A percentile compares a stretch with the other conserved stretches of the same genome.
phyloP scores from a whole-genome alignment of 2,797 vertebrate genomes.

The Limnodromus scolopaceus region DNA sequence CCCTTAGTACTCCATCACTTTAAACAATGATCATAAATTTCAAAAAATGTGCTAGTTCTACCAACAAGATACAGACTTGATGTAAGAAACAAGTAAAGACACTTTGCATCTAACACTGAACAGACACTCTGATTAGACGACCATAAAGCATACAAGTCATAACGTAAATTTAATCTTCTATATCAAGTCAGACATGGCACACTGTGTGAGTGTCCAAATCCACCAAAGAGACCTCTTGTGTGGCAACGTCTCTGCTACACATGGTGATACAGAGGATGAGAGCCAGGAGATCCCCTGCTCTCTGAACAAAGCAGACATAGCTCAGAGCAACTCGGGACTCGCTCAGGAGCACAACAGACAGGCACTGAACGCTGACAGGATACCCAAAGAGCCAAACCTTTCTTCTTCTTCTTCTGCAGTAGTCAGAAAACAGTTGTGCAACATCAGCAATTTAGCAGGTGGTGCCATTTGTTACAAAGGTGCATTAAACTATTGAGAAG shows the following conservation, averaged over 20 bases:
- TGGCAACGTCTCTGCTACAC: background rate
- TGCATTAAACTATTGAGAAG: constrained; percentile 30
- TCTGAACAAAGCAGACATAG: background rate
- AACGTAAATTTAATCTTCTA: background rate
- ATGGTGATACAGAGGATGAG: background rate
- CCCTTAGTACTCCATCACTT: background rate
- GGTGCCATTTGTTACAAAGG: background rate
- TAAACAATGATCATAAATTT: background rate
- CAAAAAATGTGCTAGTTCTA: fast-evolving
- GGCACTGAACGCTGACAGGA: background rate
- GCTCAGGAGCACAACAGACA: constrained; percentile 10
- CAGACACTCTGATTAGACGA: background rate
- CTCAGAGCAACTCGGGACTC: background rate
- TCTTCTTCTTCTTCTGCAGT: background rate
- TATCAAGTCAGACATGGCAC: background rate
- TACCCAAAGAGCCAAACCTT: constrained; percentile 43
- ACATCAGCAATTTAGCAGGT: constrained; percentile 32
- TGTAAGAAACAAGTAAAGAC: background rate
- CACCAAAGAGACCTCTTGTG: background rate
- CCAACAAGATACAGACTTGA: background rate
- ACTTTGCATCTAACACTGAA: background rate
- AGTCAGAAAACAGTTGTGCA: constrained; percentile 13
- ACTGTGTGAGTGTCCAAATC: background rate
- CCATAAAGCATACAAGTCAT: background rate
- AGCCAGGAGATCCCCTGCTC: background rate